Evolutionary conservation across 1,140 invertebrate genomes (phyloP).

Genomic region (Penaeus indicus): DNA sequence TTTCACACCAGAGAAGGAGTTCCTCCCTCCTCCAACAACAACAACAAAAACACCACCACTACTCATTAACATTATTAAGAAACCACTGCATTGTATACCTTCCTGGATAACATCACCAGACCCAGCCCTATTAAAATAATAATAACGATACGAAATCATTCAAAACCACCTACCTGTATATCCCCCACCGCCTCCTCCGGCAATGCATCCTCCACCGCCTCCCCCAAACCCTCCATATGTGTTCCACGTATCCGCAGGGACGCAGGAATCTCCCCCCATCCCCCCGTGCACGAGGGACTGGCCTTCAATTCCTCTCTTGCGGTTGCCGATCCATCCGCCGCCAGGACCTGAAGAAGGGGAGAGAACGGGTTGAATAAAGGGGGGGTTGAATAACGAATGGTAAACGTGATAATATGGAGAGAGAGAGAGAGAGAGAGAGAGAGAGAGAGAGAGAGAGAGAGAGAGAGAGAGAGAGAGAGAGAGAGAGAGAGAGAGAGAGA

Average conservation of each 20-base stretch:
- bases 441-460: neutral
- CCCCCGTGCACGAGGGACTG: conserved; percentile 54
- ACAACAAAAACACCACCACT: no score
- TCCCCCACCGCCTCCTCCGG: conserved; percentile 67
- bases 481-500: neutral
- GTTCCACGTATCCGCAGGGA: conserved; percentile 31
- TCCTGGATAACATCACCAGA: no score
- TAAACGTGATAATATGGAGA: neutral
- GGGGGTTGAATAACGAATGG: neutral
- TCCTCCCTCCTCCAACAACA: no score
- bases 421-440: neutral
- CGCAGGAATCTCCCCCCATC: conserved; percentile 54
- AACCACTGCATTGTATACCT: no score
- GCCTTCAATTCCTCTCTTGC: conserved; percentile 35
- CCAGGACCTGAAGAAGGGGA: conserved; percentile 58
- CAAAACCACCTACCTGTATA: conserved; percentile 60
- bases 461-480: neutral
- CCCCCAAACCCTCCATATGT: conserved; percentile 66
- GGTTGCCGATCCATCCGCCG: conserved; percentile 59
- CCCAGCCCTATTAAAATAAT: no score
- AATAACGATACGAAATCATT: no score
- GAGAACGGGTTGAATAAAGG: neutral
- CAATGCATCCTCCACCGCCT: conserved; percentile 66
- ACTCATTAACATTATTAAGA: no score
- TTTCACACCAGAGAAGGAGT: no score